Evolutionary conservation across 2,888 invertebrate species (phyloP).

Genomic region (Nephrotoma appendiculata): DNA sequence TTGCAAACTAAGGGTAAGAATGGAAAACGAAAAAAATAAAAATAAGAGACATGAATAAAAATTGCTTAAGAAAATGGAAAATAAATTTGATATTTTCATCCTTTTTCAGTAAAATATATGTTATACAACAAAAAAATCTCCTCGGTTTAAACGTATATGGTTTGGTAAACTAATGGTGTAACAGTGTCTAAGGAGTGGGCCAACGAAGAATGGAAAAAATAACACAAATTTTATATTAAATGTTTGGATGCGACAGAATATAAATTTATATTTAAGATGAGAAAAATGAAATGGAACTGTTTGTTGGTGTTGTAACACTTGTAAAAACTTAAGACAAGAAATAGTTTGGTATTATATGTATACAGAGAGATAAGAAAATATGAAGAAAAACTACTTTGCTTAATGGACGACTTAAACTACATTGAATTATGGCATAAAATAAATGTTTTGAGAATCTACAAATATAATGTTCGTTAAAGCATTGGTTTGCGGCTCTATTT

Average conservation of each 20-base stretch:
- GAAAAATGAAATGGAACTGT: background rate
- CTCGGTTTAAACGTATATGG: background rate
- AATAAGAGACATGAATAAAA: background rate
- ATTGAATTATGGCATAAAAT: background rate
- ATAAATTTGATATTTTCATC: background rate
- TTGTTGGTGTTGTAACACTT: background rate
- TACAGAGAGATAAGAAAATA: background rate
- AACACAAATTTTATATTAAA: background rate
- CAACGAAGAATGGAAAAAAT: background rate
- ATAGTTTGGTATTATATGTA: background rate
- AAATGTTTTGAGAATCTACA: background rate
- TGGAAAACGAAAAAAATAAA: background rate
- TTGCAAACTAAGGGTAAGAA: background rate
- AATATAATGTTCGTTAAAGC: background rate
- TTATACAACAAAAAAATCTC: background rate
- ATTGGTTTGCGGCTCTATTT: background rate
- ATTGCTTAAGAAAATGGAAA: background rate
- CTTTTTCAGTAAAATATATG: background rate
- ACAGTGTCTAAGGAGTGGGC: background rate
- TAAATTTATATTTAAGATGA: conserved; percentile 1
- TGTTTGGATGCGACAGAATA: conserved; percentile 2
- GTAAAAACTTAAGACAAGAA: background rate
- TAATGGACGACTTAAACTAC: background rate
- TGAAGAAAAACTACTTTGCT: background rate
- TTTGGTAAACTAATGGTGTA: background rate